These are phyloP conservation scores for Drosophila basisetae DNA, from an alignment of 2,888 invertebrate species.

Conservation along the genomic window DNA sequence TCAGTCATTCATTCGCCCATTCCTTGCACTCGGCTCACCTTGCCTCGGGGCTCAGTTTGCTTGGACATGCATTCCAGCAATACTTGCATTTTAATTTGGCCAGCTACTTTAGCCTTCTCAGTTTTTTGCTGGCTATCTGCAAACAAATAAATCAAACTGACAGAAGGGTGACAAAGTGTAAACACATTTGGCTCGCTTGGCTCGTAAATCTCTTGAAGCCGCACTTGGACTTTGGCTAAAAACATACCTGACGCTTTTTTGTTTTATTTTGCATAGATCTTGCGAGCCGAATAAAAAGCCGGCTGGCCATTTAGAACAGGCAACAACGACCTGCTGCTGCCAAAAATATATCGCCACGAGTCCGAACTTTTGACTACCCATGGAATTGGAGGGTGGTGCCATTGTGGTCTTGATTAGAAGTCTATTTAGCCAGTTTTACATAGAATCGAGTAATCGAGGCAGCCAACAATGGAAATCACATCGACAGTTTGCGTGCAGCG, in stretches of 20 bases:
- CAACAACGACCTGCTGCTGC: constrained; percentile 7
- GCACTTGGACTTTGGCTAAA: constrained; percentile 74
- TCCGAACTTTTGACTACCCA: constrained; percentile 17
- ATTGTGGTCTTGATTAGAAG: constrained; percentile 34
- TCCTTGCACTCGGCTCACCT: constrained; percentile 41
- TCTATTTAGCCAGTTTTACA: constrained; percentile 28
- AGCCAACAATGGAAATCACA: constrained; percentile 40
- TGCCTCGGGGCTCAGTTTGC: constrained; percentile 8
- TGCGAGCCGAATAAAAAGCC: constrained; percentile 49
- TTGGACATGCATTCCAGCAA: constrained; percentile 71
- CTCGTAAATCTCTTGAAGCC: constrained; percentile 77
- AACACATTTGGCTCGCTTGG: constrained; percentile 82
- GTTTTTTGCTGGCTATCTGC: constrained; percentile 71
- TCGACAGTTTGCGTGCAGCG: constrained; percentile 47
- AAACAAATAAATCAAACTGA: constrained; percentile 83
- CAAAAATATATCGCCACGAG: constrained; percentile 10
- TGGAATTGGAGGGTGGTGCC: constrained; percentile 26
- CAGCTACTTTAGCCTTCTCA: constrained; percentile 67
- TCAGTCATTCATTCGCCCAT: constrained; percentile 76
- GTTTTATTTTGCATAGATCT: constrained; percentile 69
- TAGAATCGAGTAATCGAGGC: constrained; percentile 32
- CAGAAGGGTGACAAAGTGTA: constrained; percentile 85
- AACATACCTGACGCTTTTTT: constrained; percentile 57
- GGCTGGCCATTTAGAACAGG: constrained; percentile 67
- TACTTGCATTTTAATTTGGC: constrained; percentile 81